These are phyloP conservation scores for Drosophila persimilis DNA, from an alignment of 1,140 invertebrate species.

Conservation along the genomic window DNA sequence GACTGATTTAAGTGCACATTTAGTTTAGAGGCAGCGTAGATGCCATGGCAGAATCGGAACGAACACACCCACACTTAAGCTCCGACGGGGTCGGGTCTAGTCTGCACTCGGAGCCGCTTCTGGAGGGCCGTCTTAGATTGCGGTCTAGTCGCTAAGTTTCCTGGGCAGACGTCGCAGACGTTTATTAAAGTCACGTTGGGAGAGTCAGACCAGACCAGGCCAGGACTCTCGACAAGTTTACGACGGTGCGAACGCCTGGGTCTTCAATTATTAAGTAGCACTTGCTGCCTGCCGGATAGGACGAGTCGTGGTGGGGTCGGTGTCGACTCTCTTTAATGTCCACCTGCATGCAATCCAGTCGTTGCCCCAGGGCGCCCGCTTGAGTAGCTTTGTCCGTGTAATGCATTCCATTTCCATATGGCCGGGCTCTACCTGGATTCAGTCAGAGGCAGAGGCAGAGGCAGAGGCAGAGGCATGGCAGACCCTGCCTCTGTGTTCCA, in stretches of 20 bases:
- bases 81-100: conserved; percentile 3
- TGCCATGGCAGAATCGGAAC: conserved; percentile 23
- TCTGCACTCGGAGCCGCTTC: conserved; percentile 11
- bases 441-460: no score
- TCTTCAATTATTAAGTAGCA: conserved; percentile 53
- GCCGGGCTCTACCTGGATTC: not conserved
- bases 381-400: conserved; percentile 39
- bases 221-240: conserved; percentile 25
- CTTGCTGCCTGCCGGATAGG: conserved; percentile 10
- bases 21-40: conserved; percentile 11
- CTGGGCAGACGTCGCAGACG: conserved; percentile 49
- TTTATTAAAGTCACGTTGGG: conserved; percentile 39
- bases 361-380: conserved; percentile 53
- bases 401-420: conserved; percentile 29
- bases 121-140: conserved; percentile 34
- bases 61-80: conserved; percentile 29
- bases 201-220: conserved; percentile 21
- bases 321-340: conserved; percentile 45
- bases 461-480: no score
- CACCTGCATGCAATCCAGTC: conserved; percentile 65
- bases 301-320: no score
- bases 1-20: conserved; percentile 53
- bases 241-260: conserved; percentile 32
- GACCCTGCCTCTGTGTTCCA: not conserved
- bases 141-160: conserved; percentile 50